Conservation (phyloP, 2,888 invertebrate species). For the Odiellus spinosus region DNA sequence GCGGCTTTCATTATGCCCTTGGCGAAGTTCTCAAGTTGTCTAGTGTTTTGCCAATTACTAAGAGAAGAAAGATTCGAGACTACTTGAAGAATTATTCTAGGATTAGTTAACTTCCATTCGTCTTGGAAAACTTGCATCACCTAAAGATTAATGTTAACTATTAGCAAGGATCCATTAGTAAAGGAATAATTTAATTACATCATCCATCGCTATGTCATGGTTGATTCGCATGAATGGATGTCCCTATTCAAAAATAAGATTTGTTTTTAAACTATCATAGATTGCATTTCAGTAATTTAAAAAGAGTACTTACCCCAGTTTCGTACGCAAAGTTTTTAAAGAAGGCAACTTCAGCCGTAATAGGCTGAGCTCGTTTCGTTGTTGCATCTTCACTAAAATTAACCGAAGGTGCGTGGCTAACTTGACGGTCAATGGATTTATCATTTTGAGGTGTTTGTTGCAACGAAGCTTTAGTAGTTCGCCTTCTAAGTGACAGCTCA, state of each 20-base stretch:
- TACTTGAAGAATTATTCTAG: conserved; percentile 20
- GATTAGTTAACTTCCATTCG: conserved; percentile 19
- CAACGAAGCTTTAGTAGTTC: background rate
- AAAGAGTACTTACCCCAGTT: conserved; percentile 8
- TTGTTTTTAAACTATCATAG: background rate
- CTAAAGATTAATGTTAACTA: background rate
- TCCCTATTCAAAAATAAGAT: conserved; percentile 14
- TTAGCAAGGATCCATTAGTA: background rate
- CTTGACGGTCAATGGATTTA: conserved; percentile 5
- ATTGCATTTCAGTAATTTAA: background rate
- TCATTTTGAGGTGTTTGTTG: background rate
- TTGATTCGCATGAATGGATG: conserved; percentile 19
- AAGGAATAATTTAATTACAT: background rate
- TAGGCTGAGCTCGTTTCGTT: conserved; percentile 6
- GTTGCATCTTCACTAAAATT: conserved; percentile 11
- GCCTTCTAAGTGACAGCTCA: background rate
- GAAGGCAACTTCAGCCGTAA: conserved; percentile 11
- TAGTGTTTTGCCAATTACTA: conserved; percentile 15
- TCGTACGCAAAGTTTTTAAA: conserved; percentile 16
- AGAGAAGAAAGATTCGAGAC: conserved; percentile 17
- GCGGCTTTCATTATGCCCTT: conserved; percentile 24
- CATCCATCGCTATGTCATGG: conserved; percentile 17
- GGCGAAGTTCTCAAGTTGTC: conserved; percentile 19
- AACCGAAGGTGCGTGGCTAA: conserved; percentile 14
- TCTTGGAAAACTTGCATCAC: conserved; percentile 12